These are phyloP conservation scores for Phalacrocorax carbo DNA, from an alignment of 2,113 vertebrate species.

Conservation along the genomic window DNA sequence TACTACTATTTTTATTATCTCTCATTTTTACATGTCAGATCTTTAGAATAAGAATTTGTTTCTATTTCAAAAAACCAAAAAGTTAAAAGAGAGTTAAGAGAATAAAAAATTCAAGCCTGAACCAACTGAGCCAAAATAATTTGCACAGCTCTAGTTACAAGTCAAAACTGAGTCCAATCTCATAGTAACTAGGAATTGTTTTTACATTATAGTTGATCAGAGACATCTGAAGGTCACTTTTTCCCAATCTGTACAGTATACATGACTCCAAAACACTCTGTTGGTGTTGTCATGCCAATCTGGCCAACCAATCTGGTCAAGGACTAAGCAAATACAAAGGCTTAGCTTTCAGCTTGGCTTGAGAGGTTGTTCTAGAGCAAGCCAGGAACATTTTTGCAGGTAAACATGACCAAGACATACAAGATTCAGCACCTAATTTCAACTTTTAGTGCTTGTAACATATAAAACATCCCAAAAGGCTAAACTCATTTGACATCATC, in stretches of 20 bases:
- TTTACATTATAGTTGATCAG: constrained; percentile 49
- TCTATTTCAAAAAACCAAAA: not conserved
- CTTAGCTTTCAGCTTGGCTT: constrained; percentile 50
- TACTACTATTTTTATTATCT: not conserved
- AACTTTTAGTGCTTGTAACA: not conserved
- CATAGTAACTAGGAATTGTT: constrained; percentile 53
- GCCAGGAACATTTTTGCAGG: not conserved
- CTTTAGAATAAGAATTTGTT: not conserved
- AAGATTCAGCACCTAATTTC: not conserved
- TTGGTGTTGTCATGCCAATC: constrained; percentile 53
- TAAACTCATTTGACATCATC: not conserved
- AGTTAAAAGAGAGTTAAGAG: not conserved
- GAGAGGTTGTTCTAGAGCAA: constrained; percentile 40
- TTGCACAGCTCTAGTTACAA: not conserved
- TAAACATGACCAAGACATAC: not conserved
- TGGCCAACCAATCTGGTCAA: constrained; percentile 57
- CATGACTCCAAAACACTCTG: not conserved
- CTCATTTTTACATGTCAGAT: not conserved
- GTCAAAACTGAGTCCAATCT: constrained; percentile 41
- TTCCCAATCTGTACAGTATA: not conserved
- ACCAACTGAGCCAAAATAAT: not conserved
- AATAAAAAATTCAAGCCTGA: not conserved
- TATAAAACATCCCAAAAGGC: not conserved
- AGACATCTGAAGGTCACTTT: constrained; percentile 21
- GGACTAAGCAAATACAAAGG: constrained; percentile 46